A percentile compares a stretch with the other conserved stretches of the same genome.
These are phyloP conservation scores for Piprites chloris DNA, from an alignment of 2,113 vertebrate species.

Conservation along the genomic window DNA sequence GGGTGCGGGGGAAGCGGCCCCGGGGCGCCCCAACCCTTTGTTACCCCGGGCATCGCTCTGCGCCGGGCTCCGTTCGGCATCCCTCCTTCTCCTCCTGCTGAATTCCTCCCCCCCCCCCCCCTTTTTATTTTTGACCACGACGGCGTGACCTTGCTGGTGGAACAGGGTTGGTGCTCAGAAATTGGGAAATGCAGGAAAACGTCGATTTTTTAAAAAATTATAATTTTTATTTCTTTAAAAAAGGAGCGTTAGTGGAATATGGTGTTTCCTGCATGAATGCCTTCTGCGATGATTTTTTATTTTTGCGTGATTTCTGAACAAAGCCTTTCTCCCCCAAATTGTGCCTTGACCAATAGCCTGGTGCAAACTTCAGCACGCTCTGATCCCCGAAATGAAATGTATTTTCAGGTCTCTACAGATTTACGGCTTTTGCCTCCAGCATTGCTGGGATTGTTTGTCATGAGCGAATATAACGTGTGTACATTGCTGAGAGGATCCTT, in stretches of 20 bases:
- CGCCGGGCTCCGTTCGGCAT: neutral
- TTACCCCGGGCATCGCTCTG: neutral
- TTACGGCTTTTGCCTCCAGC: neutral
- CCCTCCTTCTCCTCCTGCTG: neutral
- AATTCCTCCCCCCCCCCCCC: neutral
- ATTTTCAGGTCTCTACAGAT: conserved; percentile 1
- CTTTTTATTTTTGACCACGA: neutral
- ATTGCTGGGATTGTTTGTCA: neutral
- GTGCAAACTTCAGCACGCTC: neutral
- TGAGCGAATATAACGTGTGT: neutral
- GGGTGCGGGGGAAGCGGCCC: neutral
- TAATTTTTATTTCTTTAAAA: neutral
- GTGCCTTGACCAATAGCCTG: neutral
- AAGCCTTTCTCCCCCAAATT: neutral
- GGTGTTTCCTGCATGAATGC: neutral
- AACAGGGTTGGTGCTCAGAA: neutral
- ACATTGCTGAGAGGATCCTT: neutral
- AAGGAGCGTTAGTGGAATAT: neutral
- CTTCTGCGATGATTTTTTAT: neutral
- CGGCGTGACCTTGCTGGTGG: neutral
- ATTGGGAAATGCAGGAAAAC: neutral
- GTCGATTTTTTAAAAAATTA: no score
- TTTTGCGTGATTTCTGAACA: neutral
- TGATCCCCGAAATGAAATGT: neutral
- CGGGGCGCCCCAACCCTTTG: neutral